A percentile compares a stretch with the other conserved stretches of the same genome.
Conservation (phyloP, 2,797 vertebrate species). For the Aplochiton taeniatus region DNA sequence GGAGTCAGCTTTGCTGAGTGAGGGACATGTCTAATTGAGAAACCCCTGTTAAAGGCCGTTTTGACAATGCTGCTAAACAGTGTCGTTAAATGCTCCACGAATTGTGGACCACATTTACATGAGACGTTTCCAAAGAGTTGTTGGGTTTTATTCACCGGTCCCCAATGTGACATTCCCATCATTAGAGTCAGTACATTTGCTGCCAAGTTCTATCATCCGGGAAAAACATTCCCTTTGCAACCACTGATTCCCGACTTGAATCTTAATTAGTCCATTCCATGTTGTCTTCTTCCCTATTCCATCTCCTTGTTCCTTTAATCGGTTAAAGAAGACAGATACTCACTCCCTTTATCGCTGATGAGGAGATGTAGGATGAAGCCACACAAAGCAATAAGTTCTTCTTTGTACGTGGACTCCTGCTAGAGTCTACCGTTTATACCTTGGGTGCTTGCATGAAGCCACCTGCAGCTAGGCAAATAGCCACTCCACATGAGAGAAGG, state of each 20-base stretch:
- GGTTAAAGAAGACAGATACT: conserved; percentile 2
- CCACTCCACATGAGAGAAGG: conserved; percentile 6
- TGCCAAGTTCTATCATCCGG: no score
- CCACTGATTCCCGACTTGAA: neutral
- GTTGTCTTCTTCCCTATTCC: neutral
- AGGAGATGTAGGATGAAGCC: conserved; percentile 14
- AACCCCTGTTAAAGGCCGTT: conserved; percentile 30
- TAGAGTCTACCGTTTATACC: neutral
- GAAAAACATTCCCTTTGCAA: neutral
- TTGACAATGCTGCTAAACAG: conserved; percentile 19
- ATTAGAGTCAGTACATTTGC: no score
- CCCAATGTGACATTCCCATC: no score
- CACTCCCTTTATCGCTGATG: conserved; percentile 5
- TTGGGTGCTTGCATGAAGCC: neutral
- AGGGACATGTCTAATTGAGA: neutral
- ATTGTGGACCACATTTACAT: conserved; percentile 14
- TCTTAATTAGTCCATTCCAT: conserved; percentile 7
- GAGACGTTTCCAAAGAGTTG: neutral
- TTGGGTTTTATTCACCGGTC: neutral
- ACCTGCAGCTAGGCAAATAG: conserved; percentile 16
- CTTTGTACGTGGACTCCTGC: neutral
- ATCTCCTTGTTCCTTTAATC: neutral
- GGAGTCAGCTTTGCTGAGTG: conserved; percentile 15
- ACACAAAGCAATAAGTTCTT: neutral
- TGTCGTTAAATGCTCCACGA: conserved; percentile 20